These are phyloP conservation scores for Pseudopipra pipra DNA, from an alignment of 2,113 vertebrate species.

Conservation along the genomic window DNA sequence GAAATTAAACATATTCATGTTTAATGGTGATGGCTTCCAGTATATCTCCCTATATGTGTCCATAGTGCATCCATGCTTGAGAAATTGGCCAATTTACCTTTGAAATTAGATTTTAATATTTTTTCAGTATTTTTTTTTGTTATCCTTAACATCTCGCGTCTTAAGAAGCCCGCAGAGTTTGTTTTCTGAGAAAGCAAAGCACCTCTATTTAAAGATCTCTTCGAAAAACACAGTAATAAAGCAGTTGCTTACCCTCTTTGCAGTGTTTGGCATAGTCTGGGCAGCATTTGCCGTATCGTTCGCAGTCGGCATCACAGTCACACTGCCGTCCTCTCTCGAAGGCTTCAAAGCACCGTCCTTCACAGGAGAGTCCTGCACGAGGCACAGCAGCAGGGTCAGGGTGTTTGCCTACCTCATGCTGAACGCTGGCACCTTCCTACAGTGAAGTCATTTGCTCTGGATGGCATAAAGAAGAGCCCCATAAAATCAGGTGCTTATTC, in stretches of 20 bases:
- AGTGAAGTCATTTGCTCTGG: background rate
- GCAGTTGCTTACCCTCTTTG: conserved; percentile 73
- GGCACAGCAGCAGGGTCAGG: background rate
- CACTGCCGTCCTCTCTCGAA: conserved; percentile 85
- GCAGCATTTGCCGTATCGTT: conserved; percentile 84
- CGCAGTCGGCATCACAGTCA: conserved; percentile 84
- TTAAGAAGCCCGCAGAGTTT: background rate
- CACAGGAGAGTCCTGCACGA: conserved; percentile 82
- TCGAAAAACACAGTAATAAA: background rate
- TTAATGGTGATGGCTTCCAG: background rate
- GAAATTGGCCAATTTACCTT: background rate
- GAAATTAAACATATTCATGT: too few species aligned
- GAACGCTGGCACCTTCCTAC: background rate
- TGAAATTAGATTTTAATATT: background rate
- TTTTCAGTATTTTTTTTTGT: background rate
- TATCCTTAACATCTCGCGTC: background rate
- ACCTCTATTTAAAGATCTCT: background rate
- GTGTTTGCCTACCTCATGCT: background rate
- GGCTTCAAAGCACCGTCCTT: conserved; percentile 88
- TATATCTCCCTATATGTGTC: background rate
- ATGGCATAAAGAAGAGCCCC: background rate
- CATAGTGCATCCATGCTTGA: background rate
- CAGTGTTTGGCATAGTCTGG: conserved; percentile 78
- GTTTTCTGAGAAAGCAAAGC: background rate
- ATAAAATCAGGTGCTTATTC: background rate